Base-by-base conservation (phyloP, 2,888 invertebrate genomes). In the Melitaea athalia region DNA sequence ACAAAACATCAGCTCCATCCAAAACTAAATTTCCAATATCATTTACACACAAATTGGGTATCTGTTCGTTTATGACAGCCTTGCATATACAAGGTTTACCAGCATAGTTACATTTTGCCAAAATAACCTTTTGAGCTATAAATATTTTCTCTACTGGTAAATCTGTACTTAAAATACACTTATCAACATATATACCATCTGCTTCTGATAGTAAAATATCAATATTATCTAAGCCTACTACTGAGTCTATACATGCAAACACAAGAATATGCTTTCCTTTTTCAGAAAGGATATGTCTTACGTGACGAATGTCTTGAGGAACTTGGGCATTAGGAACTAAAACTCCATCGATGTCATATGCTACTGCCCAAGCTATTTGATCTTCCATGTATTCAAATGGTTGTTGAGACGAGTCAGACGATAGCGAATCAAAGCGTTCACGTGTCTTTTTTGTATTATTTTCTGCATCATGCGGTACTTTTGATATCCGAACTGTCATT, bases 11-110 rank as follows among this genome's bases (percentile, higher is more conserved):
- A 52, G 95, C 96, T 6, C 98, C 98, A 86, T 98, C 98, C 31
- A 98, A 90, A 53, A 99, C 95, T 12, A 98, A 95, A 86, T 98
- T 98, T 31, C 98, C 98, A n/a, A 98, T 97, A 84, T 98, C 98
- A 24, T 96, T 86, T 94, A 94, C 64, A 95, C 97, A 74, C 95
- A 96, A 72, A 94, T 93, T 78, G 94, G 97, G 88, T 94, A 97
- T 87, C 94, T 95, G 75, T 95, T 95, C 98, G 96, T 98, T 77
- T 95, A 97, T 86, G 94, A 97, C 84, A 94, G 92, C 97, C 96
- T 97, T 97, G 85, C 97, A 96, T 75, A 98, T 96, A 14, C 97
- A 96, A 0, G 98, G 97, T 82, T 98, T 98, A 3, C 98, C 98
- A 69, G 86, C 91, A 81, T 94, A 94, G 84, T 97, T 97, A 86